Base-by-base conservation (phyloP, 2,113 vertebrate species). In the Menura novaehollandiae region DNA sequence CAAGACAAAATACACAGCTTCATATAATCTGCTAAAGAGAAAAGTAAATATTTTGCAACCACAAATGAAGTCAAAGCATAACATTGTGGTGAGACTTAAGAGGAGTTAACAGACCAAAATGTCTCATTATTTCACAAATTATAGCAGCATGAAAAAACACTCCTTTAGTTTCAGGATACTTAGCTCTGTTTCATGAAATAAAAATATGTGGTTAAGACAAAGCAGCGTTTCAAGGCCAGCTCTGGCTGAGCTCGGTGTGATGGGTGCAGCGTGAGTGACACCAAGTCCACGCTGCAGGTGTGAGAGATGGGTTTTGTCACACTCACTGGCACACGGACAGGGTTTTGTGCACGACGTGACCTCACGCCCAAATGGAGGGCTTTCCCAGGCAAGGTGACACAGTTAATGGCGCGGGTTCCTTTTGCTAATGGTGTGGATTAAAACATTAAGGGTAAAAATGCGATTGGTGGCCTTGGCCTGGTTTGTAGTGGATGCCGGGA, bases 1-100 rank as follows among this genome's bases (percentile, higher is more conserved):
- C 80, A 95, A 95, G 94, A 96, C 91, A 97, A 96, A 97, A 92
- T 95, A 95, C 89, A 93, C 93, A 89, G 69, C 84, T 96, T 96
- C 91, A 75, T 75, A 85, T 93, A 95, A 97, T 93, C 83, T 95
- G 95, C 87, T 95, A 84, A 97, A 97, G 89, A 95, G 95, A 94
- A 97, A 94, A 95, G 95, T 92, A 93, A 96, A 95, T 96, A 95
- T 96, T 96, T 95, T 92, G 73, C 84, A 89, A 96, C 95, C 95
- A 89, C 96, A 95, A 97, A 95, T 97, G 92, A 94, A 95, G 64
- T 91, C 85, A 91, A 96, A 96, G 64, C 88, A 95, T 80, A 97
- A 95, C 85, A 93, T 80, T 96, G 93, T 93, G 95, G 96, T 94
- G 88, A 95, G 93, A 89, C 95, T 95, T 95, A 93, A 97, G 96